A percentile compares a stretch with the other conserved stretches of the same genome.
Evolutionary conservation across 2,888 invertebrate genomes (phyloP).

Genomic region (Mythimna impura): DNA sequence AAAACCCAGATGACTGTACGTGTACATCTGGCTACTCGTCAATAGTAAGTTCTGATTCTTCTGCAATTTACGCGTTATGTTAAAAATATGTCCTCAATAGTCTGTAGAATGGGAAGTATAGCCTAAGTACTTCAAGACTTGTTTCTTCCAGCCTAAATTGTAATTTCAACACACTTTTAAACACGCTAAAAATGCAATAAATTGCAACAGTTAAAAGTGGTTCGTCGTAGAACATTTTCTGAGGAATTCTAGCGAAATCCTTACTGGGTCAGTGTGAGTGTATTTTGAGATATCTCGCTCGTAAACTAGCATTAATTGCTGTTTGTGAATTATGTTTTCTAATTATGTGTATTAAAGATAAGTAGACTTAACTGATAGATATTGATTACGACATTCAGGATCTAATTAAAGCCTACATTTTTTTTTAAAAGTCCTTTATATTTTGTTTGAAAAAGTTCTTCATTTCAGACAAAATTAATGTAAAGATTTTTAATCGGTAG

Average conservation of each 20-base stretch:
- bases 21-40: neutral
- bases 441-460: neutral
- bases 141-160: conserved; percentile 12
- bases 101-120: neutral
- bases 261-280: conserved; percentile 45
- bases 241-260: conserved; percentile 41
- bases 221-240: conserved; percentile 30
- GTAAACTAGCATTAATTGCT: conserved; percentile 31
- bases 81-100: neutral
- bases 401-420: neutral
- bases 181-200: conserved; percentile 33
- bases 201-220: conserved; percentile 44
- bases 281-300: conserved; percentile 47
- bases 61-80: neutral
- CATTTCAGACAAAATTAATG: neutral
- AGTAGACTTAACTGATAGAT: neutral
- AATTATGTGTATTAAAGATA: conserved; percentile 22
- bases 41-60: neutral
- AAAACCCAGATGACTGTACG: conserved; percentile 1
- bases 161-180: conserved; percentile 25
- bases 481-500: neutral
- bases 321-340: conserved; percentile 25
- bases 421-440: too few species aligned
- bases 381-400: neutral
- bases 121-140: neutral